These are phyloP conservation scores for Miltochrista miniata DNA, from an alignment of 2,888 invertebrate species.

Conservation along the genomic window DNA sequence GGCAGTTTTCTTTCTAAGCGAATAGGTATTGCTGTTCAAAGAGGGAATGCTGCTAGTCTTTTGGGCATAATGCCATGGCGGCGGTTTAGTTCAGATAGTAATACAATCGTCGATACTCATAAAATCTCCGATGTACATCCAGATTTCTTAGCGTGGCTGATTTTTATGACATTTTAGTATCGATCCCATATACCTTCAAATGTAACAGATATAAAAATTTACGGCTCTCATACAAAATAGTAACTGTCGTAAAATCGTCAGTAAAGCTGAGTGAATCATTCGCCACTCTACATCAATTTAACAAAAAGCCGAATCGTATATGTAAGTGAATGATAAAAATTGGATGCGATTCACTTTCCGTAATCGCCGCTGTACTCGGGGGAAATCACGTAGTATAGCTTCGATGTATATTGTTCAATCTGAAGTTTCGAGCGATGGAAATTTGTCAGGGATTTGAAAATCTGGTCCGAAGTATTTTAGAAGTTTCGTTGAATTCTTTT, in stretches of 20 bases:
- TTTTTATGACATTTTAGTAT: no score
- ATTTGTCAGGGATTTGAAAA: slow-evolving; percentile 24
- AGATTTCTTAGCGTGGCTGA: no score
- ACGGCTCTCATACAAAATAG: no score
- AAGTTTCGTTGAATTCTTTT: slow-evolving; percentile 27
- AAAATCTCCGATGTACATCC: no score
- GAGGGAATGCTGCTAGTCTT: no score
- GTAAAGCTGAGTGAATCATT: slow-evolving; percentile 39
- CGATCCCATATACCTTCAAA: neutral
- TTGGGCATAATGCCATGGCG: no score
- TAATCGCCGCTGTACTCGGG: slow-evolving; percentile 60
- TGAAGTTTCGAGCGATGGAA: slow-evolving; percentile 37
- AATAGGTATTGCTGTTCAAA: no score
- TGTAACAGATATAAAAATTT: neutral
- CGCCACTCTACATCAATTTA: slow-evolving; percentile 47
- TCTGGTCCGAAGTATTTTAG: slow-evolving; percentile 17
- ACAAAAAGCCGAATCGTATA: slow-evolving; percentile 56
- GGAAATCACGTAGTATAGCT: slow-evolving; percentile 66
- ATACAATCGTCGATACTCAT: no score
- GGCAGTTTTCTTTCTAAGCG: no score
- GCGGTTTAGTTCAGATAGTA: no score
- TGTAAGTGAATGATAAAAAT: slow-evolving; percentile 72
- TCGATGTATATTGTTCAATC: slow-evolving; percentile 40
- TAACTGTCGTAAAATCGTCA: slow-evolving; percentile 31
- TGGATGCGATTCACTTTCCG: slow-evolving; percentile 64